These are phyloP conservation scores for Pemphredon lugubris DNA, from an alignment of 2,888 invertebrate genomes.

Conservation along the genomic window DNA sequence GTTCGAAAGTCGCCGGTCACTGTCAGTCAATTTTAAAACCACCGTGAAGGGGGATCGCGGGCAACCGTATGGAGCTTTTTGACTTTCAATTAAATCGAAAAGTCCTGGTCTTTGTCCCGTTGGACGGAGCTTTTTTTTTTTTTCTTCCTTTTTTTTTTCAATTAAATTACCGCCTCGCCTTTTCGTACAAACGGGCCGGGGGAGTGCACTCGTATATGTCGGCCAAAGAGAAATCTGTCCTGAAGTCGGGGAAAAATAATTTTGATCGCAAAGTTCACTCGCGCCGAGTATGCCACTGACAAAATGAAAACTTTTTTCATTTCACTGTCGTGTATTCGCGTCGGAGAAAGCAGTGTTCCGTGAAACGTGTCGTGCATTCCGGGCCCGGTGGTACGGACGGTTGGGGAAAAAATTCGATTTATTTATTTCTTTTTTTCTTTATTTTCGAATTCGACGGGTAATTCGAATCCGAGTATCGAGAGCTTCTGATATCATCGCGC, in stretches of 20 bases:
- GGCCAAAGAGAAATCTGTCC: slow-evolving; percentile 31
- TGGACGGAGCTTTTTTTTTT: slow-evolving; percentile 23
- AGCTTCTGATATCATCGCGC: no score
- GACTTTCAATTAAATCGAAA: slow-evolving; percentile 64
- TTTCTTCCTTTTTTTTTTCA: no score
- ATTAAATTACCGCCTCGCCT: slow-evolving; percentile 53
- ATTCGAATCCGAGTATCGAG: no score
- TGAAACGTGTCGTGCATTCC: slow-evolving; percentile 5
- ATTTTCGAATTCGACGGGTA: no score
- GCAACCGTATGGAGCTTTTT: slow-evolving; percentile 40
- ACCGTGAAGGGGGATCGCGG: slow-evolving; percentile 1
- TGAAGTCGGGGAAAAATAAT: slow-evolving; percentile 38
- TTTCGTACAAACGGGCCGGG: slow-evolving; percentile 1
- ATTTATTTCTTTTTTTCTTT: no score
- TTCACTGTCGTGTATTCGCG: slow-evolving; percentile 17
- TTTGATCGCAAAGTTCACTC: slow-evolving; percentile 18
- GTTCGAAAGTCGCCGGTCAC: slow-evolving; percentile 23
- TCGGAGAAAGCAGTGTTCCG: slow-evolving; percentile 20
- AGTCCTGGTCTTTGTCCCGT: slow-evolving; percentile 14
- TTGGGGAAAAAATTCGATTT: no score
- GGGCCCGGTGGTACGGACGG: no score
- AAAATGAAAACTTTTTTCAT: slow-evolving; percentile 58
- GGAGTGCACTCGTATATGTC: neutral
- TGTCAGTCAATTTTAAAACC: slow-evolving; percentile 39
- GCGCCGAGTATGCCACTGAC: slow-evolving; percentile 7